Evolutionary conservation across 2,797 vertebrate genomes (phyloP).

Genomic region (Pseudocheirus occidentalis): DNA sequence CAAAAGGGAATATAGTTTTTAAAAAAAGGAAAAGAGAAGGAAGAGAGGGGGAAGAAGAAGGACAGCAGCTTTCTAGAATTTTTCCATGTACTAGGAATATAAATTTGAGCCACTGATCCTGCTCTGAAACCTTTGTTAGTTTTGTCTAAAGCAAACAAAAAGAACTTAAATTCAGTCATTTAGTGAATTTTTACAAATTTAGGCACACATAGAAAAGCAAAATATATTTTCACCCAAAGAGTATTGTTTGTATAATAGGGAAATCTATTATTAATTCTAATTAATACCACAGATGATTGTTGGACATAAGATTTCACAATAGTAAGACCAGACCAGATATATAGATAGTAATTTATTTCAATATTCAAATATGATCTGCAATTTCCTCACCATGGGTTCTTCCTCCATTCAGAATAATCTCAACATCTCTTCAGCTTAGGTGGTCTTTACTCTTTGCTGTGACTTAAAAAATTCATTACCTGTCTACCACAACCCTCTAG

Average conservation of each 20-base stretch:
- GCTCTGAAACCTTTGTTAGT: not conserved
- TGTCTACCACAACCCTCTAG: not conserved
- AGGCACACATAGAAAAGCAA: not conserved
- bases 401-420: not conserved
- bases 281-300: not conserved
- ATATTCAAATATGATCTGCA: not conserved
- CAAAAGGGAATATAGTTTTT: not conserved
- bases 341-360: not conserved
- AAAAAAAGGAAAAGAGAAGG: not conserved
- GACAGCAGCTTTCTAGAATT: not conserved
- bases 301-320: not conserved
- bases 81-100: not conserved
- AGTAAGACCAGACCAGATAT: not conserved
- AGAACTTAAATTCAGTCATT: not conserved
- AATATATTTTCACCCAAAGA: not conserved
- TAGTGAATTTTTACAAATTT: not conserved
- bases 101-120: not conserved
- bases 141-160: not conserved
- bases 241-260: not conserved
- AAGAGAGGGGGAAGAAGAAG: not conserved
- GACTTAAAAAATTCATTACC: not conserved
- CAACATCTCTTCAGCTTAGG: not conserved
- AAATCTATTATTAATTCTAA: not conserved
- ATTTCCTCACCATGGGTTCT: not conserved
- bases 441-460: not conserved